phyloP scores from a whole-genome alignment of 92 coral and sea anemone species.

The Chrysogorgia sp. region DNA sequence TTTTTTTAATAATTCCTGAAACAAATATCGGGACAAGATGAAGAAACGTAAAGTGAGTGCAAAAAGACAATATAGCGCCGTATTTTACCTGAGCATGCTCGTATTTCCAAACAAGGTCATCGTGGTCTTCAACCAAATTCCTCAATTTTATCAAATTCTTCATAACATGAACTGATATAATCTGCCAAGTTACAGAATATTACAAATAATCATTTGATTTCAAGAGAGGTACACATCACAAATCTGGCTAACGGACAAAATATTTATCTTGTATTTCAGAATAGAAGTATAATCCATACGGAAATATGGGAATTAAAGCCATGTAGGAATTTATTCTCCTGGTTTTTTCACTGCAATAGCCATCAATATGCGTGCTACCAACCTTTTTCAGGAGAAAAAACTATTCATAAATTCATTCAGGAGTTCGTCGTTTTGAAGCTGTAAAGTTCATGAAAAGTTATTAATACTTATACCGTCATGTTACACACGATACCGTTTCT shows the following conservation, averaged over 20 bases:
- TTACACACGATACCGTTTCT: no score
- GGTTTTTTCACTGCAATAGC: no score
- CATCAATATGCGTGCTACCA: no score
- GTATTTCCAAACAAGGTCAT: slow-evolving; percentile 71
- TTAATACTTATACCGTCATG: neutral
- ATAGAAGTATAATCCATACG: no score
- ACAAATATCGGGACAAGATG: slow-evolving; percentile 3
- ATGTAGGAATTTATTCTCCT: no score
- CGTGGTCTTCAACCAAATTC: slow-evolving; percentile 64
- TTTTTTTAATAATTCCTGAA: slow-evolving; percentile 65
- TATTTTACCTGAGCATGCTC: slow-evolving; percentile 76
- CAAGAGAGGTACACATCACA: no score
- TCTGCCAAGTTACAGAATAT: neutral
- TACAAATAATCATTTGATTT: neutral
- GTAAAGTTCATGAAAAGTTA: neutral
- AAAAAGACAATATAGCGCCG: neutral
- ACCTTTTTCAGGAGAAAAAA: slow-evolving; percentile 74
- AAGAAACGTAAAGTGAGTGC: neutral
- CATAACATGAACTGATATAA: slow-evolving; percentile 65
- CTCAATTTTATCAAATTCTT: slow-evolving; percentile 76
- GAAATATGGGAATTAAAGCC: no score
- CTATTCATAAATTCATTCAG: slow-evolving; percentile 73
- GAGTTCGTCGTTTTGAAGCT: slow-evolving; percentile 75
- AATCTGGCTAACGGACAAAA: no score
- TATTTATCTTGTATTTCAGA: no score